Conservation (phyloP, 1,140 invertebrate genomes). For the Araneus ventricosus region DNA sequence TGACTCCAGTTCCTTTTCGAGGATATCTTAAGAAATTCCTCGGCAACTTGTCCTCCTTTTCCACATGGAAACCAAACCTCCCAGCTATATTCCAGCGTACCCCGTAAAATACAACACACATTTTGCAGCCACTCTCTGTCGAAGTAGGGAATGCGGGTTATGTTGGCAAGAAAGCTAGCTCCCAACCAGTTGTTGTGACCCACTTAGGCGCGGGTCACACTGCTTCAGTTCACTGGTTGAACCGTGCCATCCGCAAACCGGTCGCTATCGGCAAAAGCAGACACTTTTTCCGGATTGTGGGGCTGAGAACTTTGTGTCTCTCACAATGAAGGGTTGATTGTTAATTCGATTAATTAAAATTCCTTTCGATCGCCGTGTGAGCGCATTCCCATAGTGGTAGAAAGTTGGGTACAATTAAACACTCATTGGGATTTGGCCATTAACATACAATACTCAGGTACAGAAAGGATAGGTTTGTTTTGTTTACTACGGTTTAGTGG, state of each 20-base stretch:
- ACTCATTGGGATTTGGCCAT: conserved; percentile 14
- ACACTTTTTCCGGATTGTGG: conserved; percentile 44
- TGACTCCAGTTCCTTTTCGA: not conserved
- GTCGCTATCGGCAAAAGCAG: conserved; percentile 22
- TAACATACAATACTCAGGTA: conserved; percentile 31
- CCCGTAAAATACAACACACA: not conserved
- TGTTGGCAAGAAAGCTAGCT: conserved; percentile 40
- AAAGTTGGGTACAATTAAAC: conserved; percentile 22
- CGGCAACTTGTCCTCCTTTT: not conserved
- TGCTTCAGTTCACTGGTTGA: conserved; percentile 67
- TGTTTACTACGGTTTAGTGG: not conserved
- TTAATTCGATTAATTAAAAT: conserved; percentile 57
- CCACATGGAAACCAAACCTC: not conserved
- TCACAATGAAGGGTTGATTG: conserved; percentile 41
- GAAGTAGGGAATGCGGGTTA: conserved; percentile 59
- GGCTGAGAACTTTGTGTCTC: conserved; percentile 16
- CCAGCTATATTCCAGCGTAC: not conserved
- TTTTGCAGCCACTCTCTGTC: too few relatives aligned
- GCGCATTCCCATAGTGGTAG: not conserved
- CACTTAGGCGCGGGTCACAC: conserved; percentile 57
- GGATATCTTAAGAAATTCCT: not conserved
- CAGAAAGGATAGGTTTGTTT: not conserved
- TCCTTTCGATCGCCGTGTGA: conserved; percentile 28
- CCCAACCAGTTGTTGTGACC: conserved; percentile 53
- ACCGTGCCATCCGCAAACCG: conserved; percentile 59